phyloP scores from a whole-genome alignment of 2,113 vertebrate species.

The Heterotilapia buettikoferi region DNA sequence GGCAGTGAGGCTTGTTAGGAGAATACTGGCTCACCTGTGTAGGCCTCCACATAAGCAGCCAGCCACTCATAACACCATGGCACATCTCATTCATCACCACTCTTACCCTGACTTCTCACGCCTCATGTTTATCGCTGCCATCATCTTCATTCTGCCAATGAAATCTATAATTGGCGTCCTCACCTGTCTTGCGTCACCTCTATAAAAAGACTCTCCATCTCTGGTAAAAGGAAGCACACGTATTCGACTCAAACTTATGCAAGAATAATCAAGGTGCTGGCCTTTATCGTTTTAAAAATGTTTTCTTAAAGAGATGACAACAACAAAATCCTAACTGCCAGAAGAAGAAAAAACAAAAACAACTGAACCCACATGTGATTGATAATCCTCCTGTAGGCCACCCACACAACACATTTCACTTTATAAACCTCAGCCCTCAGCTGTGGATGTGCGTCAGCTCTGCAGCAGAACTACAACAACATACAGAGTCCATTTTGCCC shows the following conservation, averaged over 20 bases:
- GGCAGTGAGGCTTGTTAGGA: neutral
- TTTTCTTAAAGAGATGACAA: neutral
- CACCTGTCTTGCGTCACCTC: neutral
- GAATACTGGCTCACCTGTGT: neutral
- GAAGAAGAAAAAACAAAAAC: neutral
- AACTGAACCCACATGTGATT: neutral
- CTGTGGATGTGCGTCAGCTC: neutral
- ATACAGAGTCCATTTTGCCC: neutral
- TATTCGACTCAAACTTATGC: neutral
- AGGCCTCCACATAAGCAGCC: neutral
- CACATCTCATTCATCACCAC: neutral
- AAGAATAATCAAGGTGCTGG: neutral
- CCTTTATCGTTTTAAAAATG: neutral
- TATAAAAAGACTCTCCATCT: neutral
- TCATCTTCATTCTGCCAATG: neutral
- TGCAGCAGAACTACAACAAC: neutral
- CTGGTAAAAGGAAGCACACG: neutral
- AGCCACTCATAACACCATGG: neutral
- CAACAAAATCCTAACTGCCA: neutral
- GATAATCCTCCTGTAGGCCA: neutral
- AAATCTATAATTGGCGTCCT: neutral
- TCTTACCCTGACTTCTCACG: neutral
- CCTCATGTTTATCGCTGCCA: neutral
- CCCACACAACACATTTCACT: neutral
- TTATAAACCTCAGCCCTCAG: neutral